Evolutionary conservation across 92 coral and sea anemone species (phyloP).

Genomic region (Epizoanthus rinbou): DNA sequence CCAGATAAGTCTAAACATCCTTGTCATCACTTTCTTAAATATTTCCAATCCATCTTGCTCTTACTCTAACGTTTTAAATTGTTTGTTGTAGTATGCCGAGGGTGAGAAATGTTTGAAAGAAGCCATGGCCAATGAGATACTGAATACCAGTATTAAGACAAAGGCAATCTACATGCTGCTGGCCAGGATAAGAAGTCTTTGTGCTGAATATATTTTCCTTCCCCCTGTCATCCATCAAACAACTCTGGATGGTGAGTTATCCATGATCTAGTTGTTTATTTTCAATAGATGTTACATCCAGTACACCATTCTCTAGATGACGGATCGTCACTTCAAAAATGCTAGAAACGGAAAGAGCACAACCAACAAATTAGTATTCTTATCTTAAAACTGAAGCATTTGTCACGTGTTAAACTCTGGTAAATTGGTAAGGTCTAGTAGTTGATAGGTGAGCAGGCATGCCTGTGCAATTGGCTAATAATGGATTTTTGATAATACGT

Average conservation of each 20-base stretch:
- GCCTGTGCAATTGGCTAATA: too few relatives aligned
- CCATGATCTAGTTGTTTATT: neutral
- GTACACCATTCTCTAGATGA: neutral
- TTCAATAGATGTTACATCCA: neutral
- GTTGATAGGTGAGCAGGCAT: too few relatives aligned
- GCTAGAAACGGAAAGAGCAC: too few relatives aligned
- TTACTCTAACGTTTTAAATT: neutral
- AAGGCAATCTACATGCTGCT: conserved; percentile 53
- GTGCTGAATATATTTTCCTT: conserved; percentile 63
- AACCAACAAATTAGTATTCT: too few relatives aligned
- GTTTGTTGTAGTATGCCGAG: conserved; percentile 68
- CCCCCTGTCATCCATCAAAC: conserved; percentile 36
- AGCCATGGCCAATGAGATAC: conserved; percentile 60
- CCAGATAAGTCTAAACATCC: too few relatives aligned
- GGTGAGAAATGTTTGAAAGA: conserved; percentile 74
- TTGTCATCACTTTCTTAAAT: too few relatives aligned
- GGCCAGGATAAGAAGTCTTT: conserved; percentile 60
- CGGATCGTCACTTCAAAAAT: too few relatives aligned
- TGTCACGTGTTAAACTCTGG: too few relatives aligned
- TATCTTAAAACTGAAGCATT: too few relatives aligned
- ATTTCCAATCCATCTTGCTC: neutral
- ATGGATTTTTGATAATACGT: too few relatives aligned
- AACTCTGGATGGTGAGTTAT: conserved; percentile 49
- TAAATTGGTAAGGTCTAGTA: too few relatives aligned
- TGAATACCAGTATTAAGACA: conserved; percentile 54